Percentiles rank a stretch among this genome's conserved stretches.
Evolutionary conservation across 2,797 vertebrate species (phyloP).

Genomic region (Labeo calbasu): DNA sequence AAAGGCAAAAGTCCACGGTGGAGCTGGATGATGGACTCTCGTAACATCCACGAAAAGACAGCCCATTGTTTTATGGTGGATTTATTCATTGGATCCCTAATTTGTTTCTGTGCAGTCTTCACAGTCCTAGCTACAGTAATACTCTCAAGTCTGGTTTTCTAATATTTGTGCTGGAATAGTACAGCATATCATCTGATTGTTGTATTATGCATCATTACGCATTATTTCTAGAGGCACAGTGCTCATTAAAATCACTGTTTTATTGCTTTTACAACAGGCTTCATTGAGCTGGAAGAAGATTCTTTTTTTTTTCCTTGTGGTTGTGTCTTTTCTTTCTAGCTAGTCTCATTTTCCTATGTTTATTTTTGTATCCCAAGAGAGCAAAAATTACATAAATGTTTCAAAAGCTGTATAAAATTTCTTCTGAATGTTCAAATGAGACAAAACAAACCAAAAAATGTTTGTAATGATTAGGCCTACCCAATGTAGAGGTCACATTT

Average conservation of each 20-base stretch:
- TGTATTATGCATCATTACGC: slow-evolving; percentile 31
- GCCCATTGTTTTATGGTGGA: slow-evolving; percentile 25
- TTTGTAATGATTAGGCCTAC: not conserved
- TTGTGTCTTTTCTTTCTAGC: not conserved
- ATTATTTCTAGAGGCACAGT: slow-evolving; percentile 19
- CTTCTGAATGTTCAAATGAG: not conserved
- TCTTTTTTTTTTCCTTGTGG: not conserved
- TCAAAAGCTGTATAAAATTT: not conserved
- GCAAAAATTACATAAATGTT: not conserved
- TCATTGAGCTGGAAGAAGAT: slow-evolving; percentile 10
- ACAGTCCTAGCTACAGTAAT: not conserved
- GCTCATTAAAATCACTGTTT: slow-evolving; percentile 31
- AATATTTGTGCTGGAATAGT: slow-evolving; percentile 6
- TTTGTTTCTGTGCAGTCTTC: slow-evolving; percentile 17
- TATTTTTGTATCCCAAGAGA: not conserved
- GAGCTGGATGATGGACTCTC: slow-evolving; percentile 22
- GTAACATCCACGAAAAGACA: slow-evolving; percentile 24
- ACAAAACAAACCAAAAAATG: not conserved
- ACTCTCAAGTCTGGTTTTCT: slow-evolving; percentile 14
- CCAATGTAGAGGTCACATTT: not conserved
- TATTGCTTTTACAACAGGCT: slow-evolving; percentile 31
- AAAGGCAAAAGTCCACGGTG: slow-evolving; percentile 43
- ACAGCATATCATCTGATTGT: slow-evolving; percentile 15
- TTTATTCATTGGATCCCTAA: slow-evolving; percentile 19
- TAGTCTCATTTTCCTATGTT: not conserved